These are phyloP conservation scores for Argyresthia goedartella DNA, from an alignment of 2,888 invertebrate genomes.

Conservation along the genomic window DNA sequence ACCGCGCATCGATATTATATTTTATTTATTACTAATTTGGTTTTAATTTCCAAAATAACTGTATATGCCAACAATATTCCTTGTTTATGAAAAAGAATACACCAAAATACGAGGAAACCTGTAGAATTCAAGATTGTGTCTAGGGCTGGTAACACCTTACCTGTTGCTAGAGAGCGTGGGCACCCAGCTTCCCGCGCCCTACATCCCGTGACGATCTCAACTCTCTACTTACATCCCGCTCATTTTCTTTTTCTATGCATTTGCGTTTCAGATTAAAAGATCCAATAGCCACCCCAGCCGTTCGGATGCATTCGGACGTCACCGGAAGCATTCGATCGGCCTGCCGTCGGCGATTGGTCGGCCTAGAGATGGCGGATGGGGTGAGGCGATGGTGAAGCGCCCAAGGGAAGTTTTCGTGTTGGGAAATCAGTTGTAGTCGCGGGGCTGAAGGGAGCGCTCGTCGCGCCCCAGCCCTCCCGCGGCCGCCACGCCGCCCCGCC, in stretches of 20 bases:
- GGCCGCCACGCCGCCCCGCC: conserved; percentile 44
- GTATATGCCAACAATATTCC: no score
- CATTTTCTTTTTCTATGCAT: conserved; percentile 65
- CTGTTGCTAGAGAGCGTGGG: conserved; percentile 41
- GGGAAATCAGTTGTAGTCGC: conserved; percentile 57
- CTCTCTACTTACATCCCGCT: conserved; percentile 43
- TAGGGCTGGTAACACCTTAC: conserved; percentile 23
- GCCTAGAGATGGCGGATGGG: conserved; percentile 29
- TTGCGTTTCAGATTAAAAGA: conserved; percentile 69
- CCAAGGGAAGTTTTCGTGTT: conserved; percentile 64
- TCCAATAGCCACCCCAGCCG: conserved; percentile 56
- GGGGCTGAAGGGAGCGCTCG: conserved; percentile 31
- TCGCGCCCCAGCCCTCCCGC: conserved; percentile 23
- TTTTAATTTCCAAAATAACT: no score
- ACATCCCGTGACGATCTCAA: conserved; percentile 25
- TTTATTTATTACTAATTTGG: no score
- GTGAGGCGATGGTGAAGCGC: conserved; percentile 53
- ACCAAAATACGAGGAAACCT: no score
- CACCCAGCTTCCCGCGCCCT: background rate
- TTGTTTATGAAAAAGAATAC: no score
- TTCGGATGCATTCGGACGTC: conserved; percentile 41
- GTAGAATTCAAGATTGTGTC: no score
- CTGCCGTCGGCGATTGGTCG: conserved; percentile 40
- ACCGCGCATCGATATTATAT: no score
- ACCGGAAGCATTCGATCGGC: conserved; percentile 38